A percentile compares a stretch with the other conserved stretches of the same genome.
Evolutionary conservation across 2,888 invertebrate genomes (phyloP).

Genomic region (Heteromurus nitidus): DNA sequence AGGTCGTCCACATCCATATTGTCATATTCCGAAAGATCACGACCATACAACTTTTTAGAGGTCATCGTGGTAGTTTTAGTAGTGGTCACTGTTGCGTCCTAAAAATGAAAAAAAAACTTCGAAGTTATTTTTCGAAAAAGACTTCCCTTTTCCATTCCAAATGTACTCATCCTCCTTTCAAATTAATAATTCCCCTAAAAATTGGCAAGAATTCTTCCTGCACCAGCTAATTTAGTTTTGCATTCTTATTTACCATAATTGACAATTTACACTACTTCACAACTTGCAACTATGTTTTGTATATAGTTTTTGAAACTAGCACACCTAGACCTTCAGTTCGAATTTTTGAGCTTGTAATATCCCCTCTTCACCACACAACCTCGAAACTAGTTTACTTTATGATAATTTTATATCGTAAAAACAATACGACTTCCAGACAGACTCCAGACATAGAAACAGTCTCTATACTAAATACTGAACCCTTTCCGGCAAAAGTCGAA

Average conservation of each 20-base stretch:
- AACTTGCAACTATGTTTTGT: not conserved
- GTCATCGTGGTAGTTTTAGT: conserved; percentile 90
- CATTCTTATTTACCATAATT: not conserved
- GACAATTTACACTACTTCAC: not conserved
- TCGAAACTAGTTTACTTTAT: too few relatives aligned
- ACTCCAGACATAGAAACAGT: too few relatives aligned
- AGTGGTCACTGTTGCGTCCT: conserved; percentile 89
- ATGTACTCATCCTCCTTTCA: not conserved
- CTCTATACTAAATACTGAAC: not conserved
- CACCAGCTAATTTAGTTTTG: too few relatives aligned
- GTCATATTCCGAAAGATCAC: conserved; percentile 92
- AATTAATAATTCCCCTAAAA: not conserved
- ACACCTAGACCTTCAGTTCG: too few relatives aligned
- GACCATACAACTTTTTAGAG: conserved; percentile 91
- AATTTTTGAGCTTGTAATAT: too few relatives aligned
- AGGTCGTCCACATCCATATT: conserved; percentile 97
- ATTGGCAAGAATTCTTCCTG: too few relatives aligned
- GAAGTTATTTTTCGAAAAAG: not conserved
- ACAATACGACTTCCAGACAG: too few relatives aligned
- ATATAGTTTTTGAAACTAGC: too few relatives aligned
- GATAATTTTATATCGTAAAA: too few relatives aligned
- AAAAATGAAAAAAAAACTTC: conserved; percentile 73
- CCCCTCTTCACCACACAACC: too few relatives aligned
- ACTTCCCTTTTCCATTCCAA: not conserved
- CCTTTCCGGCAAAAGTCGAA: not conserved